phyloP scores from a whole-genome alignment of 2,797 vertebrate species.

The Typhlichthys subterraneus region DNA sequence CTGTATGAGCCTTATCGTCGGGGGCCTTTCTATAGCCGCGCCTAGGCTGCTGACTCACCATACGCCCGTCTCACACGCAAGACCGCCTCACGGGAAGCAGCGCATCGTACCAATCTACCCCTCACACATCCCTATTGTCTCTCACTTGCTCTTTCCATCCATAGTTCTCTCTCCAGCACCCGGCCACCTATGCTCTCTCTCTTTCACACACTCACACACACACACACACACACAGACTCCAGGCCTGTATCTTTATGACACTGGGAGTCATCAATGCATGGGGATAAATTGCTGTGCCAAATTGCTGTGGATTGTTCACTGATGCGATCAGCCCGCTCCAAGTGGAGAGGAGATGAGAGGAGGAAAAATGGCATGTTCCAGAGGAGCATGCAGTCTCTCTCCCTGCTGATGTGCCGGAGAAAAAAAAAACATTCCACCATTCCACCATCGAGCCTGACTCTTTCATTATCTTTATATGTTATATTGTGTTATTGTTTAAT shows the following conservation, averaged over 20 bases:
- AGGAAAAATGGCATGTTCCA: constrained; percentile 14
- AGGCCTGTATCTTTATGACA: constrained; percentile 36
- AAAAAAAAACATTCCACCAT: neutral
- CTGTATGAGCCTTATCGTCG: constrained; percentile 10
- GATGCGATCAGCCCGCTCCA: constrained; percentile 34
- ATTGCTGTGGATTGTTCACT: constrained; percentile 54
- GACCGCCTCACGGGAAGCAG: constrained; percentile 24
- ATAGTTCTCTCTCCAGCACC: constrained; percentile 34
- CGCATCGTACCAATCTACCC: constrained; percentile 27
- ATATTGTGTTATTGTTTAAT: too few species aligned
- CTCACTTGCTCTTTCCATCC: constrained; percentile 1
- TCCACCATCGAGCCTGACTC: neutral
- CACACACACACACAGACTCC: neutral
- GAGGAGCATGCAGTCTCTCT: constrained; percentile 8
- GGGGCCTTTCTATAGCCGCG: constrained; percentile 1
- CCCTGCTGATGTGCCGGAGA: constrained; percentile 10
- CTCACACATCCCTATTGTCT: constrained; percentile 35
- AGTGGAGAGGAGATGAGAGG: constrained; percentile 12
- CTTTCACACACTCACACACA: too few species aligned
- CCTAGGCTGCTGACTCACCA: constrained; percentile 8
- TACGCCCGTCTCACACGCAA: constrained; percentile 9
- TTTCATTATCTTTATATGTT: neutral
- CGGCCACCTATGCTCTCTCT: constrained; percentile 23
- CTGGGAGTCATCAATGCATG: constrained; percentile 45
- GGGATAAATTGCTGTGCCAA: constrained; percentile 57